A percentile compares a stretch with the other conserved stretches of the same genome.
Evolutionary conservation across 37 sponge, comb jelly and placozoan genomes (phyloP).

Genomic region (Eunapius fragilis): DNA sequence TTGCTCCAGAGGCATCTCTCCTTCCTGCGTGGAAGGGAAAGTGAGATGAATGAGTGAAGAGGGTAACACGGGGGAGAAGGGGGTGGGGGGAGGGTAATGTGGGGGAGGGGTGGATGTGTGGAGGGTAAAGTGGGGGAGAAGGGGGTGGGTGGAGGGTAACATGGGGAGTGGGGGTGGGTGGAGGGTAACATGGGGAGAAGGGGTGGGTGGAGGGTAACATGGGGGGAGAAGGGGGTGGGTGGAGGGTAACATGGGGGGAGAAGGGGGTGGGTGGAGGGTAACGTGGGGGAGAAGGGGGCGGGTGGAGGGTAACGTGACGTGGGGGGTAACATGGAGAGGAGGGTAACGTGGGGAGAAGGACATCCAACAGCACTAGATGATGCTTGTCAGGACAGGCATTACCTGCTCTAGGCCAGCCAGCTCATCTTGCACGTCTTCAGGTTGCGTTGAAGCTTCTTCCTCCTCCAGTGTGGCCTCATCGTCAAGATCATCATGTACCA

Average conservation of each 20-base stretch:
- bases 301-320: not conserved
- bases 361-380: not conserved
- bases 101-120: not conserved
- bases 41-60: not conserved
- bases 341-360: not conserved
- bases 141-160: not conserved
- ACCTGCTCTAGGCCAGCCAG: conserved; percentile 69
- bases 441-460: conserved; percentile 48
- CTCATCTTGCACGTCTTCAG: conserved; percentile 53
- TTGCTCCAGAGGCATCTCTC: conserved; percentile 68
- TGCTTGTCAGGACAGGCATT: not conserved
- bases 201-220: too few relatives aligned
- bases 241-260: not conserved
- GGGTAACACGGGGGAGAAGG: not conserved
- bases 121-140: not conserved
- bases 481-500: conserved; percentile 71
- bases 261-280: not conserved
- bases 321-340: conserved; percentile 3
- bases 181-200: not conserved
- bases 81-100: not conserved
- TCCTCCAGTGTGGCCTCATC: conserved; percentile 74
- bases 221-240: not conserved
- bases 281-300: not conserved
- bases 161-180: not conserved
- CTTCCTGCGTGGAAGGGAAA: conserved; percentile 24